A percentile compares a stretch with the other conserved stretches of the same genome.
These are phyloP conservation scores for Ligdia adustata DNA, from an alignment of 2,888 invertebrate species.

Conservation along the genomic window DNA sequence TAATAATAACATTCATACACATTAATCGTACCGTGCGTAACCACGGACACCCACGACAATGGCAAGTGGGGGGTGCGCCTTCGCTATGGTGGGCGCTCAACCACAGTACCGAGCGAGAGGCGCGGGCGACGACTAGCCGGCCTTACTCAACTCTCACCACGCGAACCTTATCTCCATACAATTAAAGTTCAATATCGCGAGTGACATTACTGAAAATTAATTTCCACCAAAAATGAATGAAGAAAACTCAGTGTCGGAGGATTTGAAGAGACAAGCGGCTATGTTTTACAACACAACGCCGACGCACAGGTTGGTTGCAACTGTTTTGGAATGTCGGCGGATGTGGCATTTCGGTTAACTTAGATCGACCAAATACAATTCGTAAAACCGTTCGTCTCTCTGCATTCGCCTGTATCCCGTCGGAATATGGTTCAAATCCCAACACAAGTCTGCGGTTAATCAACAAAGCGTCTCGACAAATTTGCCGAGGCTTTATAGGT, in stretches of 20 bases:
- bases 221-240: conserved; percentile 60
- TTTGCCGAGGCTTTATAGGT: conserved; percentile 10
- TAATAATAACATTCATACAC: conserved; percentile 1
- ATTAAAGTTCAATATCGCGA: conserved; percentile 31
- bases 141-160: conserved; percentile 50
- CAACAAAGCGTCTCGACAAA: conserved; percentile 9
- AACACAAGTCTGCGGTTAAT: conserved; percentile 8
- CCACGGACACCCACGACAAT: conserved; percentile 44
- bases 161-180: conserved; percentile 31
- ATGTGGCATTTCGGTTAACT: conserved; percentile 36
- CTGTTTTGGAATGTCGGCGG: conserved; percentile 44
- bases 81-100: conserved; percentile 64
- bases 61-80: conserved; percentile 64
- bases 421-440: neutral
- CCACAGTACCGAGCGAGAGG: conserved; percentile 62
- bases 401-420: conserved; percentile 21
- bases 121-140: conserved; percentile 76
- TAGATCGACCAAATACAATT: conserved; percentile 7
- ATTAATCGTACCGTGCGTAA: conserved; percentile 42
- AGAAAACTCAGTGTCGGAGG: conserved; percentile 70
- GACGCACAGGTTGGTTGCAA: conserved; percentile 69
- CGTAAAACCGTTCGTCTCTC: conserved; percentile 15
- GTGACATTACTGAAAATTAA: conserved; percentile 44
- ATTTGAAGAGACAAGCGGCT: conserved; percentile 75
- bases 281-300: conserved; percentile 78